Base-by-base conservation (phyloP, 2,888 invertebrate species). In the Tetranychus piercei region DNA sequence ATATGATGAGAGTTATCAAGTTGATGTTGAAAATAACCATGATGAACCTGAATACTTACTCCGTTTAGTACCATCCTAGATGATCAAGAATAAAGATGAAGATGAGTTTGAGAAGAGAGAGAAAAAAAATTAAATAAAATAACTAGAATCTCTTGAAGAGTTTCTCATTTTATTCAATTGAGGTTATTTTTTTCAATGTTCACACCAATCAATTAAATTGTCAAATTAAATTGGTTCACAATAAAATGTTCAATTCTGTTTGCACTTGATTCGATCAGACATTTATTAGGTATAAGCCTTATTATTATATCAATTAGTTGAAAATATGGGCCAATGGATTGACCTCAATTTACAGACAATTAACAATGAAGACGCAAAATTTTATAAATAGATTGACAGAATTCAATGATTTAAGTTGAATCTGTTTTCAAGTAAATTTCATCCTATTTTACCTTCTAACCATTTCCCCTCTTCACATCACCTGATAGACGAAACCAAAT, bases 241-340 rank as follows among this genome's bases (percentile, higher is more conserved):
- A 55, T 55, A 55, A 55, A 55, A 15, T 55, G 9, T 55, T 15
- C 15, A 55, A 55, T 55, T 55, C 55, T 15, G 55, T 15, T 55
- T 55, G 55, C 55, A 55, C 55, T 55, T 55, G 55, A 55, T 55
- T 55, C 55, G 55, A 55, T 55, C 55, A 55, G 55, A 55, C 55
- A 55, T 34, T 34, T 34, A 34, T 55, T 55, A 55, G 55, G 55
- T 55, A 55, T 55, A 15, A 55, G 15, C 55, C 9, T 55, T 55
- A 55, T 55, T 15, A 55, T 55, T 15, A 34, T 34, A 15, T 15
- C 55, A 55, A 55, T 55, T 55, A 55, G 15, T 15, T 55, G 9
- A 15, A 15, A 55, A 55, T 55, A 55, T 55, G 55, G 55, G 55
- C 55, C 55, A 55, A 55, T 55, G 15, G 55, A 55, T 55, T 55